Base-by-base conservation (phyloP, 2,888 invertebrate species). In the Diplazon laetatorius region DNA sequence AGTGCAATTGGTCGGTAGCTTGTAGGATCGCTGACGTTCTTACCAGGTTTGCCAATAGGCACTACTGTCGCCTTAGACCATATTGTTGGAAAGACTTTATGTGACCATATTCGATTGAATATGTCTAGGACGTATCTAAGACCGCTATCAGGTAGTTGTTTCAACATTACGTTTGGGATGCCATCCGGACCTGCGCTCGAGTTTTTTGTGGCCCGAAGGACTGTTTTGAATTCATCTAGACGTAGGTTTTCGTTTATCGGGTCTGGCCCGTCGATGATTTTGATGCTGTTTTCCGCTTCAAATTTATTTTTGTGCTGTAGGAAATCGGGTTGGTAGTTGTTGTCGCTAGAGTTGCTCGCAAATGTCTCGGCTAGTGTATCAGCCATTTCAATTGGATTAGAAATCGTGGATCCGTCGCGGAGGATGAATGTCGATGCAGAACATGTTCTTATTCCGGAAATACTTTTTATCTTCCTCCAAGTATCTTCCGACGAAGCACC, bases 1-100 rank as follows among this genome's bases (percentile, higher is more conserved):
- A 77, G 66, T 1, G 70, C 69, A 3, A 80, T 75, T 12, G 75
- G 72, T 9, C 79, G 42, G 16, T 78, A 78, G 30, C 20, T 78
- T n/a, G 12, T 65, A 0, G 74, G 44, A 0, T 39, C 30, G 42
- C 50, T 52, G n/a, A 14, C 14, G 22, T 75, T 44, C 39, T 75
- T 78, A 0, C 65, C 65, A 0, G 69, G 70, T 65, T 75, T 78
- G n/a, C 3, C 10, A 14, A 78, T 66, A 10, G 75, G 75, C 9
- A 78, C 48, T 14, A 78, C 20, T 52, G 37, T 63, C 0, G 75
- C 70, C 48, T 71, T 44, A 5, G 35, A 22, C 71, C 78, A 75
- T 12, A 46, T 14, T 25, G 48, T 6, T 9, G 75, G 78, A 12
- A 78, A 75, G 6, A 60, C 25, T 77, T 78, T 65, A n/a, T 52